These are phyloP conservation scores for Asteroscopus sphinx DNA, from an alignment of 2,888 invertebrate genomes.

Conservation along the genomic window DNA sequence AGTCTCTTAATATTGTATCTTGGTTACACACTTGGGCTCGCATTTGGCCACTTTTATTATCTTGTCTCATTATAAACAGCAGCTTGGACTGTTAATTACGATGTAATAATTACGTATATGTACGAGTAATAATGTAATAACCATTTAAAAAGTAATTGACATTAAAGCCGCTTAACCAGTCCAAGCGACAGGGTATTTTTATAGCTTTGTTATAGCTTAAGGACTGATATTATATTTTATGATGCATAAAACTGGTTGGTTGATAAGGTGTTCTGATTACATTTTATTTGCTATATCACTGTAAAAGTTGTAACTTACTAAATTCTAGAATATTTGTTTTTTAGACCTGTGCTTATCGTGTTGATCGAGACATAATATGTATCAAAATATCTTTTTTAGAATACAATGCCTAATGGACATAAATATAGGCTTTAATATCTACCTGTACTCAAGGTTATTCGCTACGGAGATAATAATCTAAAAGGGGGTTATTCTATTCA, in stretches of 20 bases:
- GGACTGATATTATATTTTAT: slow-evolving; percentile 5
- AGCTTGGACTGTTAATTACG: slow-evolving; percentile 25
- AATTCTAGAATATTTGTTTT: not conserved
- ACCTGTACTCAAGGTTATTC: too few species aligned
- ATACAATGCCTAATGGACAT: too few species aligned
- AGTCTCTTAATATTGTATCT: not conserved
- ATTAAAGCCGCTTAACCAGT: slow-evolving; percentile 12
- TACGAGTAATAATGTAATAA: slow-evolving; percentile 42
- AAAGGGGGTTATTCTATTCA: too few species aligned
- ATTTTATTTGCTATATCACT: slow-evolving; percentile 6
- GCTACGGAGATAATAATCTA: too few species aligned
- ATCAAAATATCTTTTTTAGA: too few species aligned
- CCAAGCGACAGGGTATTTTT: slow-evolving; percentile 13
- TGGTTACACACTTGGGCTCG: not conserved
- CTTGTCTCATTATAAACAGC: slow-evolving; percentile 24
- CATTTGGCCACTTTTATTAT: slow-evolving; percentile 13
- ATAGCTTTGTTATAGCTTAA: slow-evolving; percentile 7
- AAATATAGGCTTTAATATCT: too few species aligned
- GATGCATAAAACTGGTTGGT: not conserved
- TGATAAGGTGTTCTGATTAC: slow-evolving; percentile 12
- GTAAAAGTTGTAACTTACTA: not conserved
- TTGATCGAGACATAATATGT: too few species aligned
- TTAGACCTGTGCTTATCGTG: too few species aligned
- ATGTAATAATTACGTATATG: slow-evolving; percentile 13
- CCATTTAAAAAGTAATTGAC: slow-evolving; percentile 48